Percentiles rank a stretch among this genome's conserved stretches.
Evolutionary conservation across 2,113 vertebrate species (phyloP).

Genomic region (Elaphurus davidianus): DNA sequence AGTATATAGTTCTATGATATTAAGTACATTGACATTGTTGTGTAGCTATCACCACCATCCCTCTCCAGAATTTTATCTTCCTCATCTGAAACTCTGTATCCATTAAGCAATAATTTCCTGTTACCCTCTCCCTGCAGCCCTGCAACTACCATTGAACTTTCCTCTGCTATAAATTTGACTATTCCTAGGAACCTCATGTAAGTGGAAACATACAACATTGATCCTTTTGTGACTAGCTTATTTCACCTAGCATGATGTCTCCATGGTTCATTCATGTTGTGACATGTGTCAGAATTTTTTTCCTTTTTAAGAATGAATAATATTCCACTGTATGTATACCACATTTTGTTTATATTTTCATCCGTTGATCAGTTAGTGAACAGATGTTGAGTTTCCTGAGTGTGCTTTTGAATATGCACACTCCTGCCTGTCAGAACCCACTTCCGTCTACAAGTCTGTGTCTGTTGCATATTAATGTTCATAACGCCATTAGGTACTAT

Average conservation of each 20-base stretch:
- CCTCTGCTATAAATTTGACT: neutral
- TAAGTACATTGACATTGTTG: neutral
- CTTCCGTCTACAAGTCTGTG: neutral
- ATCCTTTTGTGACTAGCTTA: neutral
- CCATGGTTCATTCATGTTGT: neutral
- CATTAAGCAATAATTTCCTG: neutral
- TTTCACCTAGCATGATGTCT: neutral
- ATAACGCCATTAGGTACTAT: neutral
- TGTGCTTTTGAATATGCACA: neutral
- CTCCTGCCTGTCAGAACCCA: neutral
- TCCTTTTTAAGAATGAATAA: neutral
- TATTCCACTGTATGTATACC: neutral
- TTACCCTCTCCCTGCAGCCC: neutral
- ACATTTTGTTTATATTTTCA: neutral
- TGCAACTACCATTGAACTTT: neutral
- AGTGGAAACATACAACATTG: neutral
- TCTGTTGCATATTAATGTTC: neutral
- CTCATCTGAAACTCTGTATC: neutral
- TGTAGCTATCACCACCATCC: neutral
- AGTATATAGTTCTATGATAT: neutral
- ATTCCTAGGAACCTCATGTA: neutral
- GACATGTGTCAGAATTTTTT: neutral
- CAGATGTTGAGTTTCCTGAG: neutral
- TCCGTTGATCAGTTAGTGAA: neutral
- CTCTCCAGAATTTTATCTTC: neutral